phyloP scores from a whole-genome alignment of 2,888 invertebrate genomes.

The Bugula neritina region DNA sequence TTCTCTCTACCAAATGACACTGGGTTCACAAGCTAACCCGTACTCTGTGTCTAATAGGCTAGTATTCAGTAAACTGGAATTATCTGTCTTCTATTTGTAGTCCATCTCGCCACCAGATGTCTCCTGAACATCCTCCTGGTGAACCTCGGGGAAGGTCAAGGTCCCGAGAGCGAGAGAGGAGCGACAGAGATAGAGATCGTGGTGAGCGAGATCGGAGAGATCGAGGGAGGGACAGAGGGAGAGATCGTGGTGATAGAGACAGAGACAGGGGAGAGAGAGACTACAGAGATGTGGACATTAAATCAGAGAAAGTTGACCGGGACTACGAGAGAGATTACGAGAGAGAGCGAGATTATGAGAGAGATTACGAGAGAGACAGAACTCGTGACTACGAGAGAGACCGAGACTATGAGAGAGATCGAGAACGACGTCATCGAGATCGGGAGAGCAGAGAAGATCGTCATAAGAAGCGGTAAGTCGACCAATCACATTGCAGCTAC shows the following conservation, averaged over 20 bases:
- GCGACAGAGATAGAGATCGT: constrained; percentile 1
- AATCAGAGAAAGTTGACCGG: background rate
- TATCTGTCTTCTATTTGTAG: too few species aligned
- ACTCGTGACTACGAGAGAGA: background rate
- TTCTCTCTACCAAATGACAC: too few species aligned
- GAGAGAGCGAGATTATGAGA: background rate
- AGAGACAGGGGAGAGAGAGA: constrained; percentile 4
- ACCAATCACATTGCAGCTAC: too few species aligned
- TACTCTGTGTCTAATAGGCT: too few species aligned
- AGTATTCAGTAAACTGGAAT: too few species aligned
- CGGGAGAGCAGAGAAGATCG: constrained; percentile 2
- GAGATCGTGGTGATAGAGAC: constrained; percentile 9
- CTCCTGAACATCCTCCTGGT: constrained; percentile 23
- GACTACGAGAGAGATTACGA: background rate
- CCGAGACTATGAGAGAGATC: background rate
- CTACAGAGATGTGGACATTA: background rate
- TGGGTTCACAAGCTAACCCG: too few species aligned
- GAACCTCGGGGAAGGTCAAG: background rate
- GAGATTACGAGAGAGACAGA: background rate
- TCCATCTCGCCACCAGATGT: background rate
- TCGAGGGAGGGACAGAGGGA: background rate
- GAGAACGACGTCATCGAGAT: background rate
- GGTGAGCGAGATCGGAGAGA: background rate
- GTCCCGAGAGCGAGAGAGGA: constrained; percentile 13
- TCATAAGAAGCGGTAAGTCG: constrained; percentile 13